These are phyloP conservation scores for Typhlomys cinereus DNA, from an alignment of 2,113 vertebrate genomes.

Conservation along the genomic window DNA sequence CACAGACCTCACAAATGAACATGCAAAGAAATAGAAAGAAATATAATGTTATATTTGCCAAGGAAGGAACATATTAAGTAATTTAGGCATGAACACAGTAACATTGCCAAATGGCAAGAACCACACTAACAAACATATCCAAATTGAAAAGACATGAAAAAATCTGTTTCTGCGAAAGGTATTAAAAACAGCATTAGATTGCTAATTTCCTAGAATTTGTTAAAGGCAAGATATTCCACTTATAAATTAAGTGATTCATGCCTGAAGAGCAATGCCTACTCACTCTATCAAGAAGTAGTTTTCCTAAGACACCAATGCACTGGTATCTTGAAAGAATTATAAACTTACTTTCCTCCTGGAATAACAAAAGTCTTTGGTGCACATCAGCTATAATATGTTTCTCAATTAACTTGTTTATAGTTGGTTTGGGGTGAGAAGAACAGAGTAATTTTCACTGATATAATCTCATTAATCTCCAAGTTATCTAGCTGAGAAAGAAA, in stretches of 20 bases:
- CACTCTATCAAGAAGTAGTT: neutral
- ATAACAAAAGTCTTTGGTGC: neutral
- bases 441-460: constrained; percentile 52
- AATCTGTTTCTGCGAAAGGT: neutral
- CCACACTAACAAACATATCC: neutral
- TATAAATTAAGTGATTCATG: constrained; percentile 31
- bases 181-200: neutral
- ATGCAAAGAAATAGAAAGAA: neutral
- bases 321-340: constrained; percentile 32
- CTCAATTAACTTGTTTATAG: constrained; percentile 61
- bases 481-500: constrained; percentile 54
- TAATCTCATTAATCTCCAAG: constrained; percentile 63
- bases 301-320: neutral
- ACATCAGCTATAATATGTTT: constrained; percentile 27
- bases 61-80: neutral
- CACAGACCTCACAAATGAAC: neutral
- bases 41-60: neutral
- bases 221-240: neutral
- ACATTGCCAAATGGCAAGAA: neutral
- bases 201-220: constrained; percentile 7
- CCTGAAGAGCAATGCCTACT: neutral
- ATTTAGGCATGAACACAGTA: neutral
- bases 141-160: neutral
- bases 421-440: constrained; percentile 46
- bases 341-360: constrained; percentile 37